Percentiles rank a stretch among this genome's conserved stretches.
Conservation (phyloP, 2,113 vertebrate species). For the Nothocercus julius region DNA sequence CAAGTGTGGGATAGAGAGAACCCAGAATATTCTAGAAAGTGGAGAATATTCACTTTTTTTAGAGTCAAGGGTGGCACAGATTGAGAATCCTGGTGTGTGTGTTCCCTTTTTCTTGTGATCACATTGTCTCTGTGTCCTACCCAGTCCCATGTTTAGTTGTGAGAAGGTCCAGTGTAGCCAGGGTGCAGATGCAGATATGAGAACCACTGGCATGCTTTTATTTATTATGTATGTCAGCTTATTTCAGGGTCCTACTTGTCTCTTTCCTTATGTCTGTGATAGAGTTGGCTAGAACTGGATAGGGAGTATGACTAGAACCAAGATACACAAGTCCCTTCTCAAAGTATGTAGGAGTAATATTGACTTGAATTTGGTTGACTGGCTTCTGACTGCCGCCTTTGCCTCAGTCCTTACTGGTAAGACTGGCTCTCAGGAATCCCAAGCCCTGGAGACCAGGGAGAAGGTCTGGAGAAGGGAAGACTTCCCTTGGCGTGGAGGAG, state of each 20-base stretch:
- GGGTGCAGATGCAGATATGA: neutral
- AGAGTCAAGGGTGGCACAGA: neutral
- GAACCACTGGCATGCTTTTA: neutral
- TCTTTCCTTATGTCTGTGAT: neutral
- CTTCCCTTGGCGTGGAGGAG: no score
- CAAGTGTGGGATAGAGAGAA: neutral
- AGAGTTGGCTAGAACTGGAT: neutral
- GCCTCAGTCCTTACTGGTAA: no score
- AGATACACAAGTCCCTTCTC: neutral
- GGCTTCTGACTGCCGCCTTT: no score
- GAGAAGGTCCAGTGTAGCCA: neutral
- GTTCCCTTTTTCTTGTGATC: neutral
- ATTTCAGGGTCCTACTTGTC: neutral
- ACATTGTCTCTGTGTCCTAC: neutral
- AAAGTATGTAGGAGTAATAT: neutral
- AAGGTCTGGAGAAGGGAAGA: no score
- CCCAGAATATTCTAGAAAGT: neutral
- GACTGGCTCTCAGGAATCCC: no score
- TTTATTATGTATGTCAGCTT: neutral
- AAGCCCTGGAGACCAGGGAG: no score
- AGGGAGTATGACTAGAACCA: neutral
- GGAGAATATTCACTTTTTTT: neutral
- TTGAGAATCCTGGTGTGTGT: neutral
- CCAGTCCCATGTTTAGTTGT: neutral
- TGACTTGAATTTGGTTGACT: neutral